A percentile compares a stretch with the other conserved stretches of the same genome.
Conservation (phyloP, 2,888 invertebrate species). For the Lasioglossum morio region DNA sequence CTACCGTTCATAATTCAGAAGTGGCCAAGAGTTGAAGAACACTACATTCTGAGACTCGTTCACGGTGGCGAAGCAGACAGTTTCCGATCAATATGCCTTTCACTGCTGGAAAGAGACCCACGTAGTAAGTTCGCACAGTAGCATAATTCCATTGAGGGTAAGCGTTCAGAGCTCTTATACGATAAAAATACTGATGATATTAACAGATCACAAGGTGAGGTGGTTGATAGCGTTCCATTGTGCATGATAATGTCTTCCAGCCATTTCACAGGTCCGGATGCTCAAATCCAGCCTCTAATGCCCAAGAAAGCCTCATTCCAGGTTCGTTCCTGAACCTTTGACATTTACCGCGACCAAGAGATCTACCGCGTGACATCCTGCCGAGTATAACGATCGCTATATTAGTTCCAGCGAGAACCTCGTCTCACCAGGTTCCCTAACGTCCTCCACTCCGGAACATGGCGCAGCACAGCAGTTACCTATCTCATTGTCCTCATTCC, state of each 20-base stretch:
- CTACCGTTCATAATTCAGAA: background rate
- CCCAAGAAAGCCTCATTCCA: background rate
- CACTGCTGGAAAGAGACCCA: background rate
- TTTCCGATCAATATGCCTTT: background rate
- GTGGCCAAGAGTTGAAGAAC: background rate
- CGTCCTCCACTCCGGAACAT: background rate
- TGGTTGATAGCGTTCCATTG: background rate
- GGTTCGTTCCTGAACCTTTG: constrained; percentile 7
- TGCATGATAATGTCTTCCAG: background rate
- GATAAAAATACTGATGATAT: background rate
- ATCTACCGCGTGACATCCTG: constrained; percentile 13
- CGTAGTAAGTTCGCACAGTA: background rate
- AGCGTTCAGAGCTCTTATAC: background rate
- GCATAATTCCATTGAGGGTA: background rate
- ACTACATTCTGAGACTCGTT: background rate
- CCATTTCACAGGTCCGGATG: background rate
- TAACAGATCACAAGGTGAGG: background rate
- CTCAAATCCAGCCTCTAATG: background rate
- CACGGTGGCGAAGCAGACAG: background rate
- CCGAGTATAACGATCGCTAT: constrained; percentile 6
- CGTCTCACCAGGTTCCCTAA: background rate
- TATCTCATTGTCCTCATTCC: background rate
- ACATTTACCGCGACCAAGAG: constrained; percentile 9
- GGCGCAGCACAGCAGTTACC: background rate
- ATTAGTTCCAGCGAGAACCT: constrained; percentile 10